Percentiles rank a stretch among this genome's conserved stretches.
phyloP scores from a whole-genome alignment of 2,888 invertebrate genomes.

The Patella caerulea region DNA sequence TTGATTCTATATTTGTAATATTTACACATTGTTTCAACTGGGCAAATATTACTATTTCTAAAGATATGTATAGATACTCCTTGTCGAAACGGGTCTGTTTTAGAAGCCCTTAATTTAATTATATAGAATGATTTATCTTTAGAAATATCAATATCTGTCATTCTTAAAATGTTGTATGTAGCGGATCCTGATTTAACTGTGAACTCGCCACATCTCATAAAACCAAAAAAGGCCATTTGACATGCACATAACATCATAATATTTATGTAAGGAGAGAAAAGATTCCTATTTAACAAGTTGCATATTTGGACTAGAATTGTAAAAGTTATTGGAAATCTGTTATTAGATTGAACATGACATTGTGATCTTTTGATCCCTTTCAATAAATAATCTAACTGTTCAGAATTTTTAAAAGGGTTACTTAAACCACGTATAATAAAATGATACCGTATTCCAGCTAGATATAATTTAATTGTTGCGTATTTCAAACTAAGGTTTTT shows the following conservation, averaged over 20 bases:
- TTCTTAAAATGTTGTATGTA: background rate
- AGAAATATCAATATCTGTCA: background rate
- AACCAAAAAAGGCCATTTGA: no score
- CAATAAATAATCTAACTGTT: background rate
- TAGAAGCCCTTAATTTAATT: background rate
- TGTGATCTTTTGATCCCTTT: background rate
- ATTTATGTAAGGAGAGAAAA: slow-evolving; percentile 1
- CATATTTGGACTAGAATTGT: background rate
- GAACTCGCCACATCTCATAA: background rate
- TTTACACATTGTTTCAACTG: background rate
- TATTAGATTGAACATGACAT: background rate
- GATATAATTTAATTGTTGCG: background rate
- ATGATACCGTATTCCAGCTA: background rate
- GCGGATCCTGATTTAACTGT: background rate
- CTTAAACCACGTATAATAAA: background rate
- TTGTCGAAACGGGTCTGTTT: background rate
- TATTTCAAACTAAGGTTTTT: background rate
- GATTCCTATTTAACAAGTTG: background rate
- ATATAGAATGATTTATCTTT: background rate
- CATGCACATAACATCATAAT: background rate
- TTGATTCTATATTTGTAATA: background rate
- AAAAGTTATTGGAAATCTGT: background rate
- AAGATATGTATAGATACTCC: background rate
- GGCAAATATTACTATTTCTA: background rate
- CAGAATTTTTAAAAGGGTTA: background rate